phyloP scores from a whole-genome alignment of 2,113 vertebrate genomes.

The Taxidea taxus region DNA sequence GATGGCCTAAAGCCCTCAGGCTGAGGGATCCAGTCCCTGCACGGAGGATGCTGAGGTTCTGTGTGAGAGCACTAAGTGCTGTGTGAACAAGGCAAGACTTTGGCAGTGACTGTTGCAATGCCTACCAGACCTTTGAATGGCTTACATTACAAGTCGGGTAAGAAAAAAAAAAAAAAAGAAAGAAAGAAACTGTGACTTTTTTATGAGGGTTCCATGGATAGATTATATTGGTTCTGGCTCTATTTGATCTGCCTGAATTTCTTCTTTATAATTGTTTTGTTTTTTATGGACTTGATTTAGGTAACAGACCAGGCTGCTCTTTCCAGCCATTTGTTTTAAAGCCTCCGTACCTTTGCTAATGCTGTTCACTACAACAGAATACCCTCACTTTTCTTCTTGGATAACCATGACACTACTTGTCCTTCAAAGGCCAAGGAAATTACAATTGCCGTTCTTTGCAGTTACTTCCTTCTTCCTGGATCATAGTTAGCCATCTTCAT shows the following conservation, averaged over 20 bases:
- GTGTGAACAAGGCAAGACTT: rapidly evolving
- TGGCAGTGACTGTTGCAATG: neutral
- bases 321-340: neutral
- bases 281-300: neutral
- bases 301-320: neutral
- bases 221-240: neutral
- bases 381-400: neutral
- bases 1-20: neutral
- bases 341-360: neutral
- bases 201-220: neutral
- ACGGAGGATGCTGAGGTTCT: neutral
- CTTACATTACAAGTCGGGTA: neutral
- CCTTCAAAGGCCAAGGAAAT: neutral
- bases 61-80: too few relatives aligned
- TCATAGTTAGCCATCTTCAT: neutral
- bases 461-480: neutral
- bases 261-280: neutral
- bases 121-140: neutral
- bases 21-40: neutral
- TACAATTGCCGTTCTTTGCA: neutral
- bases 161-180: neutral
- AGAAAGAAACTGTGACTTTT: neutral
- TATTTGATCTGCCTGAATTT: neutral
- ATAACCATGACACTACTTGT: neutral
- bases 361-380: neutral